These are phyloP conservation scores for Campoletis sonorensis DNA, from an alignment of 1,140 invertebrate species.

Conservation along the genomic window DNA sequence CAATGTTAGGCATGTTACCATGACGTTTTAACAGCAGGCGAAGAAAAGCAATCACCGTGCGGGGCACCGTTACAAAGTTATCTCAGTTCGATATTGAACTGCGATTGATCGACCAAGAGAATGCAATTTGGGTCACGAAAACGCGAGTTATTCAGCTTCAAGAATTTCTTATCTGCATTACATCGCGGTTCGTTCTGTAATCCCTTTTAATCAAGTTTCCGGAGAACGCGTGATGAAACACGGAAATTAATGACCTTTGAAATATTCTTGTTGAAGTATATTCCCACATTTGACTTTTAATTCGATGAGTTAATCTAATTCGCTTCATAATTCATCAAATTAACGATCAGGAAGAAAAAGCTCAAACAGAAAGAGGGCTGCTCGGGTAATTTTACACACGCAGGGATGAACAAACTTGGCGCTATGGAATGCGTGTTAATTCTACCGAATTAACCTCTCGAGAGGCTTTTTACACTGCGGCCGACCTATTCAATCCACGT, in stretches of 20 bases:
- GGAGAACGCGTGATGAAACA: not conserved
- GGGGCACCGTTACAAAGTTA: not conserved
- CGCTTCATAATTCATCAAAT: conserved; percentile 9
- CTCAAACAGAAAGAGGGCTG: not conserved
- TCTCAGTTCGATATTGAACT: too few species aligned
- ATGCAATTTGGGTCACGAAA: conserved; percentile 7
- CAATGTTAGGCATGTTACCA: not conserved
- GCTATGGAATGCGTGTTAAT: conserved; percentile 37
- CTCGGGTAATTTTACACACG: not conserved
- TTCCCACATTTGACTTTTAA: not conserved
- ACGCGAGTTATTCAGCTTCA: not conserved
- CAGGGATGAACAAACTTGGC: conserved; percentile 13
- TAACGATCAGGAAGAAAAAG: conserved; percentile 18
- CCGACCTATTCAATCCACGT: conserved; percentile 31
- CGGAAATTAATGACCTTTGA: not conserved
- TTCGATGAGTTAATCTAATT: conserved; percentile 32
- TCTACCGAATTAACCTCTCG: conserved; percentile 34
- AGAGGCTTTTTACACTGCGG: not conserved
- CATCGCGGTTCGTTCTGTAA: not conserved
- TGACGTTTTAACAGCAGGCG: not conserved
- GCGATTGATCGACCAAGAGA: not conserved
- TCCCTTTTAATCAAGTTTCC: not conserved
- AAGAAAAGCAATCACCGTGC: conserved; percentile 1
- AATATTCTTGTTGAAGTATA: not conserved
- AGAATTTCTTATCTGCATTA: not conserved